A percentile compares a stretch with the other conserved stretches of the same genome.
Conservation (phyloP, 2,888 invertebrate genomes). For the Polylopha cassiicola region DNA sequence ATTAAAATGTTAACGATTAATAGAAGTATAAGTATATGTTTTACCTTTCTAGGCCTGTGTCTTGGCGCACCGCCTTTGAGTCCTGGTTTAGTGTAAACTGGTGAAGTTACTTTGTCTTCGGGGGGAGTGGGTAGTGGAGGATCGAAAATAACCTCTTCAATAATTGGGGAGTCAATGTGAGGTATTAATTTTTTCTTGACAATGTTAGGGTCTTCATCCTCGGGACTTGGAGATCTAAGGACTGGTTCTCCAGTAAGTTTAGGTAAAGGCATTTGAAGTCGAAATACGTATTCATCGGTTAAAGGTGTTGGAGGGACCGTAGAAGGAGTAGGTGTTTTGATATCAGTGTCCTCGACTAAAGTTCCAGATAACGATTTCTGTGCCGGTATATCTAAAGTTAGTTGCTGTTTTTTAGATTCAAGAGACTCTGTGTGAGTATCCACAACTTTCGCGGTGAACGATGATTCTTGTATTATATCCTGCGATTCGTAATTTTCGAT, state of each 20-base stretch:
- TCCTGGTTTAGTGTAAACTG: slow-evolving; percentile 46
- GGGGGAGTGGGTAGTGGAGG: slow-evolving; percentile 54
- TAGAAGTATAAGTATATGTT: no score
- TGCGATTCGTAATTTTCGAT: slow-evolving; percentile 8
- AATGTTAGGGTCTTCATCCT: slow-evolving; percentile 54
- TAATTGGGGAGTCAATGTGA: slow-evolving; percentile 53
- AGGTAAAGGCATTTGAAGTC: slow-evolving; percentile 51
- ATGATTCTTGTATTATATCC: slow-evolving; percentile 15
- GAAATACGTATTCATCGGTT: slow-evolving; percentile 65
- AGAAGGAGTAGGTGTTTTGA: slow-evolving; percentile 46
- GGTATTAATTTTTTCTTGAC: slow-evolving; percentile 60
- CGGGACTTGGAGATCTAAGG: slow-evolving; percentile 39
- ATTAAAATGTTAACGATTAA: no score
- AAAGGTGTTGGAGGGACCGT: slow-evolving; percentile 58
- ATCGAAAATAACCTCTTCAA: slow-evolving; percentile 50
- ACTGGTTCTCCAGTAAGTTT: slow-evolving; percentile 44
- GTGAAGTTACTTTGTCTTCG: slow-evolving; percentile 34
- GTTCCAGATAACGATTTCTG: slow-evolving; percentile 25
- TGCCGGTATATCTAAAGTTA: slow-evolving; percentile 9
- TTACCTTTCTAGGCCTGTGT: slow-evolving; percentile 9
- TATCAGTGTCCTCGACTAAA: slow-evolving; percentile 31
- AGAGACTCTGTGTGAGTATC: neutral
- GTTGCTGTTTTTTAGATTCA: slow-evolving; percentile 9
- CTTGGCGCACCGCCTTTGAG: slow-evolving; percentile 32
- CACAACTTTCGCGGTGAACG: slow-evolving; percentile 8